These are phyloP conservation scores for Triops longicaudatus DNA, from an alignment of 1,140 invertebrate species.

Conservation along the genomic window DNA sequence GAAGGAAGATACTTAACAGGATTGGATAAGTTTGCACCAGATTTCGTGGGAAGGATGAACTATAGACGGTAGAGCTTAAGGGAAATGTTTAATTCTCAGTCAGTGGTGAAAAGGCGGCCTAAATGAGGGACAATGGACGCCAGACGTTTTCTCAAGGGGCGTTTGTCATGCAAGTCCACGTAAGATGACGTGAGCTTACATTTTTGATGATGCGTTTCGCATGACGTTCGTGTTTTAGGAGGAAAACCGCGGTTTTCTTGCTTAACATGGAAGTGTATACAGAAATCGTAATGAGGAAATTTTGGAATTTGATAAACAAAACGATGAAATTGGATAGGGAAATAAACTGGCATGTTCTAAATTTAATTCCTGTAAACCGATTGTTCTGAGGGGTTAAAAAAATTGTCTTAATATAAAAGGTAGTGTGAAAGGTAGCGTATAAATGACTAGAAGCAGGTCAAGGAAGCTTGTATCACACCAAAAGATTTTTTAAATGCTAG, in stretches of 20 bases:
- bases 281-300: too few relatives aligned
- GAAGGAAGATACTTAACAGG: neutral
- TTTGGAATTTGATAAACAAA: too few relatives aligned
- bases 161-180: neutral
- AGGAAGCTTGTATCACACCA: too few relatives aligned
- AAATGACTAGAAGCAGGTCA: too few relatives aligned
- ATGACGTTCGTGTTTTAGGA: neutral
- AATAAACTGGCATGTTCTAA: slow-evolving; percentile 19
- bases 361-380: too few relatives aligned
- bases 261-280: too few relatives aligned
- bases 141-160: neutral
- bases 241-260: neutral
- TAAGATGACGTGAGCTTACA: slow-evolving; percentile 23
- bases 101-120: neutral
- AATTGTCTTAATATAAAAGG: too few relatives aligned
- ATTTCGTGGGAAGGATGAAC: neutral
- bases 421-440: too few relatives aligned
- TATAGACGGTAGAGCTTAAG: too few relatives aligned
- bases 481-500: too few relatives aligned
- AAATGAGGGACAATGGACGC: slow-evolving; percentile 1
- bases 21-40: neutral
- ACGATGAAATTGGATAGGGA: too few relatives aligned
- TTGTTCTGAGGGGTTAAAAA: too few relatives aligned
- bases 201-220: slow-evolving; percentile 28
- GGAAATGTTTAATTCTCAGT: neutral